Conservation (phyloP, 2,888 invertebrate species). For the Argyra leucocephala region DNA sequence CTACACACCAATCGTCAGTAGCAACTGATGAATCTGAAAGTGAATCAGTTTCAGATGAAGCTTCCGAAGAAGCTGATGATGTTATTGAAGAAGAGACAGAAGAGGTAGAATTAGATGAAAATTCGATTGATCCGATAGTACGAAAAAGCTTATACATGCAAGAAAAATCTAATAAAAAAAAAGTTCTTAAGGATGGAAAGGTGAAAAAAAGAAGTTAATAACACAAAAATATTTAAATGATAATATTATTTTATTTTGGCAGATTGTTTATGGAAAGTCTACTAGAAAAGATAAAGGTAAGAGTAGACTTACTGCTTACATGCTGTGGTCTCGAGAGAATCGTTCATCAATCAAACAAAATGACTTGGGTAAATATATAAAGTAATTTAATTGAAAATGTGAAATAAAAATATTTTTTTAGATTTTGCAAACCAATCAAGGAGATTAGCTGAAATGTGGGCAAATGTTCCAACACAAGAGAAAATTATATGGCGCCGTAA, state of each 20-base stretch:
- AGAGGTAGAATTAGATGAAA: slow-evolving; percentile 34
- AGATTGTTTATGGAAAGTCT: slow-evolving; percentile 56
- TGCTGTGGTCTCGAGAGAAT: slow-evolving; percentile 80
- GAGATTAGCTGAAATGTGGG: slow-evolving; percentile 80
- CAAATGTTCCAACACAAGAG: slow-evolving; percentile 59
- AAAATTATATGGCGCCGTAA: slow-evolving; percentile 71
- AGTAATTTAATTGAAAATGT: not conserved
- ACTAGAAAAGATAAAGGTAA: slow-evolving; percentile 73
- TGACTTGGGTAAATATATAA: slow-evolving; percentile 45
- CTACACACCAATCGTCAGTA: slow-evolving; percentile 14
- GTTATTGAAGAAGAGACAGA: slow-evolving; percentile 32
- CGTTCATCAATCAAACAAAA: slow-evolving; percentile 54
- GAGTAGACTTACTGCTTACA: slow-evolving; percentile 76
- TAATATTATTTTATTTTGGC: too few species aligned
- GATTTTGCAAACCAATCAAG: slow-evolving; percentile 78
- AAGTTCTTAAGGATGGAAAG: slow-evolving; percentile 55
- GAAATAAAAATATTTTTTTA: slow-evolving; percentile 26
- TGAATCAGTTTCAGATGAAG: slow-evolving; percentile 25
- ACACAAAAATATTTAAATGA: too few species aligned
- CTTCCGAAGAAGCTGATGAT: slow-evolving; percentile 30
- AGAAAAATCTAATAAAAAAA: slow-evolving; percentile 69
- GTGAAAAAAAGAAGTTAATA: slow-evolving; percentile 22
- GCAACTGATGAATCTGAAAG: slow-evolving; percentile 20
- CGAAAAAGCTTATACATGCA: slow-evolving; percentile 57
- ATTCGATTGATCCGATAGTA: slow-evolving; percentile 31